Evolutionary conservation across 2,113 vertebrate genomes (phyloP).

Genomic region (Mustela lutreola): DNA sequence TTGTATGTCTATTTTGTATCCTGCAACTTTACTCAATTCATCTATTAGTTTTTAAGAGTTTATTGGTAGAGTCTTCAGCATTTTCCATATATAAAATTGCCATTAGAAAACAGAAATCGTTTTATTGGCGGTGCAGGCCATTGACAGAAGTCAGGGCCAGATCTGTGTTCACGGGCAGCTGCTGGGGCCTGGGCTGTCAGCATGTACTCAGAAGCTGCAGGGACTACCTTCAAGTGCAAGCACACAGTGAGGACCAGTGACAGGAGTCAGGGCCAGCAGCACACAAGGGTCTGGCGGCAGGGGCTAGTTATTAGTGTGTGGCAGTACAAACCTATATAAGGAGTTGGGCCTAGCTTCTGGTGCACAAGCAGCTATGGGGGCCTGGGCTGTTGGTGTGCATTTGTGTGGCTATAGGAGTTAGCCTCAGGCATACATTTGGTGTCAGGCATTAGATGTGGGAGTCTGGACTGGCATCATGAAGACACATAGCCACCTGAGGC

Average conservation of each 20-base stretch:
- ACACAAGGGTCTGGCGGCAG: not conserved
- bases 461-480: not conserved
- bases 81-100: not conserved
- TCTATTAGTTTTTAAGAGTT: not conserved
- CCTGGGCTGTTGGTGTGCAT: not conserved
- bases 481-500: not conserved
- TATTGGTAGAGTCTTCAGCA: not conserved
- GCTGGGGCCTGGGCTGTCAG: not conserved
- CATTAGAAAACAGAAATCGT: not conserved
- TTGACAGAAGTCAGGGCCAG: not conserved
- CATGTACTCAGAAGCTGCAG: not conserved
- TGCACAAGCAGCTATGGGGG: not conserved
- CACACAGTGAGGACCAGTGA: not conserved
- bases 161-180: not conserved
- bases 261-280: not conserved
- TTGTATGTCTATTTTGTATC: not conserved
- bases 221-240: not conserved
- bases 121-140: not conserved
- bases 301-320: not conserved
- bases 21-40: not conserved
- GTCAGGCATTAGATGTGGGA: not conserved
- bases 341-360: not conserved
- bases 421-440: rapidly evolving
- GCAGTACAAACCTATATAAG: not conserved
- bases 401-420: not conserved